phyloP scores from a whole-genome alignment of 2,113 vertebrate species.

The Dasyurus viverrinus region DNA sequence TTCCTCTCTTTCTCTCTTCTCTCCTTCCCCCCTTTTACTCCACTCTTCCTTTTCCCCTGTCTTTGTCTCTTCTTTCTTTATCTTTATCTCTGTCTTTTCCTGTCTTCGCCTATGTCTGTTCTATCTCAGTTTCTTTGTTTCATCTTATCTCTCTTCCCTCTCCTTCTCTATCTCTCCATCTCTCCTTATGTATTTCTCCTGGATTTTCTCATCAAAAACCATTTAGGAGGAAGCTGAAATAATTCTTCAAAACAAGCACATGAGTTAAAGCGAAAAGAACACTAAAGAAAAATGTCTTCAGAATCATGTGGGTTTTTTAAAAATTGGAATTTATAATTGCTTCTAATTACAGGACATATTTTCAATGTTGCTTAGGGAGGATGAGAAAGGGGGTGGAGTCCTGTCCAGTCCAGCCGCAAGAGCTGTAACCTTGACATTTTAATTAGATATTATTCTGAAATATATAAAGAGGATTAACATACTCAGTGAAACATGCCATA shows the following conservation, averaged over 20 bases:
- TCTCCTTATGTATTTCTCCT: constrained; percentile 46
- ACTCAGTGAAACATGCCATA: constrained; percentile 38
- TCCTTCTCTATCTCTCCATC: background rate
- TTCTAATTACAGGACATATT: constrained; percentile 77
- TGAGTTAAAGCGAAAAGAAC: constrained; percentile 63
- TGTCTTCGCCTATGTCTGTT: background rate
- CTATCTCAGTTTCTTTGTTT: background rate
- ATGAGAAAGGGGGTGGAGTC: constrained; percentile 31
- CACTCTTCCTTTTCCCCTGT: too few relatives aligned
- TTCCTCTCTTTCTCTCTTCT: background rate
- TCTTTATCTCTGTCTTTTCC: background rate
- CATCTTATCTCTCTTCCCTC: background rate
- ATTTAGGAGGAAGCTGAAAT: constrained; percentile 34
- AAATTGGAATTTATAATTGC: constrained; percentile 78
- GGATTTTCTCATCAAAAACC: constrained; percentile 12
- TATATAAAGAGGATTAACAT: constrained; percentile 62
- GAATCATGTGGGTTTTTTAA: constrained; percentile 57
- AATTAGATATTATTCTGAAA: constrained; percentile 77
- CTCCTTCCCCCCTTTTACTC: too few relatives aligned
- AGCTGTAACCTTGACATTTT: constrained; percentile 73
- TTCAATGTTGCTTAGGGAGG: constrained; percentile 64
- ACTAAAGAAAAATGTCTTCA: constrained; percentile 59
- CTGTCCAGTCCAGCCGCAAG: constrained; percentile 68
- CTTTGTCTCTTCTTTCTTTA: background rate
- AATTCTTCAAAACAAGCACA: constrained; percentile 33